Evolutionary conservation across 2,888 invertebrate species (phyloP).

Genomic region (Aleiodes alternator): DNA sequence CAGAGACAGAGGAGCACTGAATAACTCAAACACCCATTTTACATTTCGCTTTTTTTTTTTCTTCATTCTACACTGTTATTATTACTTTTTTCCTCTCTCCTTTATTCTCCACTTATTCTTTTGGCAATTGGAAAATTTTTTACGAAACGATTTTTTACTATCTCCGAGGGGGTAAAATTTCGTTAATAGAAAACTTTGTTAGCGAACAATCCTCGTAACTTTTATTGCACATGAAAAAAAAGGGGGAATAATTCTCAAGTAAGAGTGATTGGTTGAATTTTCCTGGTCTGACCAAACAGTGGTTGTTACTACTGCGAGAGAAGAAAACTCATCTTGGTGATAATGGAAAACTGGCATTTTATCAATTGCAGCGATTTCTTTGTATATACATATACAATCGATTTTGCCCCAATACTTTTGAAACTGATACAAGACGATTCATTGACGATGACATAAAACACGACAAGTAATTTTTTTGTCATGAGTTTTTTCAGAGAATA

Average conservation of each 20-base stretch:
- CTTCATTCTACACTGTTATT: neutral
- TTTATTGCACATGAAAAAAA: neutral
- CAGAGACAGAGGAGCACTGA: conserved; percentile 29
- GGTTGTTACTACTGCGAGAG: neutral
- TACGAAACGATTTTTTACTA: conserved; percentile 9
- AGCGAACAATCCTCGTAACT: neutral
- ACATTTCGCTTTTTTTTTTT: conserved; percentile 13
- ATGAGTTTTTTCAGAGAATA: too few relatives aligned
- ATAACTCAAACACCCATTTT: conserved; percentile 24
- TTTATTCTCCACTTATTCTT: neutral
- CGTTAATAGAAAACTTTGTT: conserved; percentile 22
- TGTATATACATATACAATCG: too few relatives aligned
- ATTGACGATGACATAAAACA: too few relatives aligned
- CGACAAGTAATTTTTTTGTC: too few relatives aligned
- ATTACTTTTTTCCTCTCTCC: too few relatives aligned
- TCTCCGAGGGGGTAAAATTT: neutral
- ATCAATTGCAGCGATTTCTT: too few relatives aligned
- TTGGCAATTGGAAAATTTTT: neutral
- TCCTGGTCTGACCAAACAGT: neutral
- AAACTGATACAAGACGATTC: too few relatives aligned
- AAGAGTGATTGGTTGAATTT: conserved; percentile 13
- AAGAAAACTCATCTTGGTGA: too few relatives aligned
- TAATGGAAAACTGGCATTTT: too few relatives aligned
- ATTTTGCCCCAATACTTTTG: too few relatives aligned
- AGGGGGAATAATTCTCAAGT: neutral